Evolutionary conservation across 2,888 invertebrate genomes (phyloP).

Genomic region (Flexamia atlantica): DNA sequence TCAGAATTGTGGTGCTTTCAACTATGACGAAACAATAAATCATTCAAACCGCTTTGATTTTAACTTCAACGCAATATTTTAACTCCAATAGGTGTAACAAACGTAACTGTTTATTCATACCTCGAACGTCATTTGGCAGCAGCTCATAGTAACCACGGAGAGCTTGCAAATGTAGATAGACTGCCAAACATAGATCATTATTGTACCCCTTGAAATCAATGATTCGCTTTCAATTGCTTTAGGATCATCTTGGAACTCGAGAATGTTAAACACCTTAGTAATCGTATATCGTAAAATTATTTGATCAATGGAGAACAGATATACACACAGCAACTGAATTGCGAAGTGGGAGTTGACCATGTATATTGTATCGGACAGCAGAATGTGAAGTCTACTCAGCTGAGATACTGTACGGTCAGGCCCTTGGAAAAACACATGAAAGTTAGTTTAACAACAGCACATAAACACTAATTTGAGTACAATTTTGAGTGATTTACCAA

Average conservation of each 20-base stretch:
- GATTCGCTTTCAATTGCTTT: not conserved
- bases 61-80: no score
- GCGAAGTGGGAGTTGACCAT: slow-evolving; percentile 3
- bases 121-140: not conserved
- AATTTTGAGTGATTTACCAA: no score
- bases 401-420: not conserved
- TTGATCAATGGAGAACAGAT: not conserved
- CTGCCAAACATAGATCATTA: not conserved
- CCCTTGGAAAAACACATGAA: no score
- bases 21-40: no score
- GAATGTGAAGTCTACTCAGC: not conserved
- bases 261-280: not conserved
- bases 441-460: no score
- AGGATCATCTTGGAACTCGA: not conserved
- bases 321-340: not conserved
- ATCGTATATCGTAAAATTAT: not conserved
- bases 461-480: no score
- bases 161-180: not conserved
- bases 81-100: no score
- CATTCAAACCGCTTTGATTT: no score
- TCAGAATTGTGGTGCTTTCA: no score
- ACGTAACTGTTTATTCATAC: no score
- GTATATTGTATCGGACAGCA: not conserved
- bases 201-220: not conserved
- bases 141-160: not conserved